A percentile compares a stretch with the other conserved stretches of the same genome.
phyloP scores from a whole-genome alignment of 2,797 vertebrate genomes.

The Protosalanx chinensis region DNA sequence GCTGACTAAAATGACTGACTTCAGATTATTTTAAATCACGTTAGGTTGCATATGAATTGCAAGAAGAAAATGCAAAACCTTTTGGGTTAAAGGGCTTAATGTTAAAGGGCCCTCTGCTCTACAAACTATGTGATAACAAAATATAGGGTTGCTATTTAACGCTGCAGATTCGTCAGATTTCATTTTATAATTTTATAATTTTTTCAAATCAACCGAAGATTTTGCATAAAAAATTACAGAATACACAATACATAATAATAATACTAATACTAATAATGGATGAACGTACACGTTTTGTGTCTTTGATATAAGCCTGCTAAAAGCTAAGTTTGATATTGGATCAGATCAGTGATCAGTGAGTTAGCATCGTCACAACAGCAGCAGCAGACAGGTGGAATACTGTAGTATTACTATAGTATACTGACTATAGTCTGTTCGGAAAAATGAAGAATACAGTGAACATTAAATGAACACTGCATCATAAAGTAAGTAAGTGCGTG shows the following conservation, averaged over 20 bases:
- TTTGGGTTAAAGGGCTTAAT: conserved; percentile 3
- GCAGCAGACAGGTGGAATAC: neutral
- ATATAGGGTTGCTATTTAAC: neutral
- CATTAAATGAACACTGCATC: neutral
- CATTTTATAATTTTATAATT: no score
- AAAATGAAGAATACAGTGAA: neutral
- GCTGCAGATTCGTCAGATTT: conserved; percentile 1
- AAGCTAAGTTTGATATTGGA: neutral
- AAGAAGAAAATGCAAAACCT: no score
- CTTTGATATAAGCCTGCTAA: neutral
- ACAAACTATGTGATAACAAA: neutral
- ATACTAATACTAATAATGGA: neutral
- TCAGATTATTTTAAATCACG: no score
- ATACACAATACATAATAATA: neutral
- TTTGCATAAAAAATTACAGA: neutral
- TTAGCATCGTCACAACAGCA: conserved; percentile 6
- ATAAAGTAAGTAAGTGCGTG: neutral
- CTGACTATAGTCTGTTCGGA: neutral
- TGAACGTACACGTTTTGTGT: neutral
- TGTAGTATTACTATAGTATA: no score
- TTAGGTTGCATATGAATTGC: no score
- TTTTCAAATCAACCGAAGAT: neutral
- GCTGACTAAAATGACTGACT: no score
- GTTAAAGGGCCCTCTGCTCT: conserved; percentile 26
- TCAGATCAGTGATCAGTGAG: conserved; percentile 14